Evolutionary conservation across 1,140 invertebrate genomes (phyloP).

Genomic region (Pseudachorutes palmiensis): DNA sequence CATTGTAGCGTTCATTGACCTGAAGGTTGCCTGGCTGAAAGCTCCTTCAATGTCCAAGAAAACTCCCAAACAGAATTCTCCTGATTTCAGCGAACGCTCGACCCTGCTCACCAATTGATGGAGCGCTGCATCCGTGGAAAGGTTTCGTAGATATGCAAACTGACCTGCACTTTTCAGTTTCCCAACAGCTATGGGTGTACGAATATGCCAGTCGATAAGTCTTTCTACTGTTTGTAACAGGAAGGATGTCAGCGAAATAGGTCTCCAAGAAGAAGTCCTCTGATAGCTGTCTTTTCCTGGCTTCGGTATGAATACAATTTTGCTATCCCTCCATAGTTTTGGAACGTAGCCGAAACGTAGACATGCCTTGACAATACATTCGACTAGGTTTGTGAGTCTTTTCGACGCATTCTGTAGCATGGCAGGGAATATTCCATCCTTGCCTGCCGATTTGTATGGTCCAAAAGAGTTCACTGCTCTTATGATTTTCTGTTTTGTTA

Average conservation of each 20-base stretch:
- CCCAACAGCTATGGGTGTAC: constrained; percentile 1
- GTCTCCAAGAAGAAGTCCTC: constrained; percentile 15
- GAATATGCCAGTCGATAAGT: constrained; percentile 22
- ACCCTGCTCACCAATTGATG: constrained; percentile 14
- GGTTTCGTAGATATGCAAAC: constrained; percentile 9
- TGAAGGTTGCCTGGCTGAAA: constrained; percentile 18
- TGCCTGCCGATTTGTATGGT: constrained; percentile 21
- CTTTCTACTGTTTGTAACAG: constrained; percentile 22
- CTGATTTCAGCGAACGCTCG: constrained; percentile 17
- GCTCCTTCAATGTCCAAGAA: constrained; percentile 28
- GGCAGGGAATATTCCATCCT: constrained; percentile 26
- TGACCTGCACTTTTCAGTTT: background rate
- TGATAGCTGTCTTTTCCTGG: constrained; percentile 24
- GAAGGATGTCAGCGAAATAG: constrained; percentile 30
- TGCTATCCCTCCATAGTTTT: constrained; percentile 13
- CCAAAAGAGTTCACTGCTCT: constrained; percentile 18
- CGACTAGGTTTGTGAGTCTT: background rate
- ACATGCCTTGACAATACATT: constrained; percentile 12
- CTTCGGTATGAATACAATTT: constrained; percentile 26
- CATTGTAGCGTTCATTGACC: background rate
- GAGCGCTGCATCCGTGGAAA: constrained; percentile 22
- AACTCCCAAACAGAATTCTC: constrained; percentile 4
- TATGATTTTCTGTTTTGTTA: background rate
- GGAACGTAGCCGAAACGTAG: constrained; percentile 22
- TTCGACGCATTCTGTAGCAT: constrained; percentile 12